Evolutionary conservation across 1,140 invertebrate species (phyloP).

Genomic region (Micrasema minimum): DNA sequence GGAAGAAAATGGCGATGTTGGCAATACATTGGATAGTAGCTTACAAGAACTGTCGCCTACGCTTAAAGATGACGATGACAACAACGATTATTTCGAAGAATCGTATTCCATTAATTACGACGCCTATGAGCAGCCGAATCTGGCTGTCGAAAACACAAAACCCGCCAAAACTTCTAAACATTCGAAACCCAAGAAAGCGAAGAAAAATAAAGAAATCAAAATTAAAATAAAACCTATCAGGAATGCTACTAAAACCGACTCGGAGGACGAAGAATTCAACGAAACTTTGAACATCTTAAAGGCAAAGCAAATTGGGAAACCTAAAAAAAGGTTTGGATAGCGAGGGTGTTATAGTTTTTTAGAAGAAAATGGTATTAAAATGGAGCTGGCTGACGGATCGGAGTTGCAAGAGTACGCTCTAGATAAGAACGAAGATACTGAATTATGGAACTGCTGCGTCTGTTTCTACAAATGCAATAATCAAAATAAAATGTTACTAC

Average conservation of each 20-base stretch:
- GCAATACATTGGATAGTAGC: too few relatives aligned
- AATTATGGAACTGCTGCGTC: constrained; percentile 59
- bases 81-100: neutral
- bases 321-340: neutral
- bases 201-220: constrained; percentile 50
- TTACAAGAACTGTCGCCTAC: constrained; percentile 30
- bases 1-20: too few relatives aligned
- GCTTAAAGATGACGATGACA: constrained; percentile 6
- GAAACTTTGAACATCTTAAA: constrained; percentile 37
- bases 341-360: neutral
- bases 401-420: neutral
- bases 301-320: constrained; percentile 12
- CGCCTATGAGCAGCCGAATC: neutral
- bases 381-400: constrained; percentile 1
- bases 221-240: constrained; percentile 35
- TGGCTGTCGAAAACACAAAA: neutral
- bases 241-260: constrained; percentile 26
- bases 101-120: neutral
- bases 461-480: constrained; percentile 58
- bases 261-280: constrained; percentile 30
- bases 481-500: constrained; percentile 57
- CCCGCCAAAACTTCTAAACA: constrained; percentile 35
- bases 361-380: constrained; percentile 9
- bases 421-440: neutral
- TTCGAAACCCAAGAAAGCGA: constrained; percentile 56